A percentile compares a stretch with the other conserved stretches of the same genome.
Conservation (phyloP, 1,140 invertebrate species). For the Bemisia tabaci region DNA sequence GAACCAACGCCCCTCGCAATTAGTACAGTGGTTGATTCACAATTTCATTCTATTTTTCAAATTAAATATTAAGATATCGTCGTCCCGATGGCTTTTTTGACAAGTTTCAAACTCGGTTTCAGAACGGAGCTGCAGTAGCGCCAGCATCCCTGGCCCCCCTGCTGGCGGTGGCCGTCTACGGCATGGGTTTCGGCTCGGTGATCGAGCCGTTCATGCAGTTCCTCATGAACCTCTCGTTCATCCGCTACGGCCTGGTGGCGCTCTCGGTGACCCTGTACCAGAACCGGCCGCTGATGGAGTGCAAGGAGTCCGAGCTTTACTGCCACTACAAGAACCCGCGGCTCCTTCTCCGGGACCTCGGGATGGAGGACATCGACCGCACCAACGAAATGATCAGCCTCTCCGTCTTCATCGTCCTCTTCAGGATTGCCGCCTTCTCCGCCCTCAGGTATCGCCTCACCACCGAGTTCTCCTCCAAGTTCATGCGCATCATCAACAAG, state of each 20-base stretch:
- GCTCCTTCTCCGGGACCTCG: slow-evolving; percentile 34
- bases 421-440: slow-evolving; percentile 33
- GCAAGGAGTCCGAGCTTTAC: slow-evolving; percentile 17
- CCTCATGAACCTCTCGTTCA: slow-evolving; percentile 40
- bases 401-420: slow-evolving; percentile 31
- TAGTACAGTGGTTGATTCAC: too few relatives aligned
- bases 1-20: too few relatives aligned
- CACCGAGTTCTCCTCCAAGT: slow-evolving; percentile 33
- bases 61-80: too few relatives aligned
- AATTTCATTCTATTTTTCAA: too few relatives aligned
- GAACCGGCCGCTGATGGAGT: slow-evolving; percentile 25
- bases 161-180: slow-evolving; percentile 30
- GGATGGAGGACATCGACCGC: slow-evolving; percentile 28
- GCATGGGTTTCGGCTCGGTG: slow-evolving; percentile 30
- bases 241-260: slow-evolving; percentile 40
- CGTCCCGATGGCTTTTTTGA: slow-evolving; percentile 14
- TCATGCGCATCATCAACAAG: slow-evolving; percentile 33
- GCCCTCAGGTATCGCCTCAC: slow-evolving; percentile 32
- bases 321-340: slow-evolving; percentile 24
- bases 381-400: slow-evolving; percentile 31
- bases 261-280: slow-evolving; percentile 38
- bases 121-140: slow-evolving; percentile 32
- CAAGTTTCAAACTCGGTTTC: too few relatives aligned
- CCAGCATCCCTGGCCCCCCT: slow-evolving; percentile 29
- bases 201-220: slow-evolving; percentile 38